A percentile compares a stretch with the other conserved stretches of the same genome.
Evolutionary conservation across 2,888 invertebrate species (phyloP).

Genomic region (Diarsia rubi): DNA sequence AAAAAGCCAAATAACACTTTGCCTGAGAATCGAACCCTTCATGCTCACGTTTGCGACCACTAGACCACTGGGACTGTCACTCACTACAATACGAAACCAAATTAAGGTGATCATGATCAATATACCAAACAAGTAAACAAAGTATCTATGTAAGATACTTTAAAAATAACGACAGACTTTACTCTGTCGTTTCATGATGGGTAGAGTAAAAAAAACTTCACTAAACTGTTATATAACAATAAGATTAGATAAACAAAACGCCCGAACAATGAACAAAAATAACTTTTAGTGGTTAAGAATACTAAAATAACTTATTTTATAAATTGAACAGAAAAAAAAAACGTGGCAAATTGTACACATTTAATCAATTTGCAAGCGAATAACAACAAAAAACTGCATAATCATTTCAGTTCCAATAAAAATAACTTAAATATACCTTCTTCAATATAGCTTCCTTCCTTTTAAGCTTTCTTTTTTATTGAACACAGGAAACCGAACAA

Average conservation of each 20-base stretch:
- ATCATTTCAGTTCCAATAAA: conserved; percentile 32
- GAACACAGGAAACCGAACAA: conserved; percentile 15
- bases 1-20: no score
- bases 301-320: conserved; percentile 1
- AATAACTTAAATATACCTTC: conserved; percentile 15
- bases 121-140: no score
- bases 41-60: no score
- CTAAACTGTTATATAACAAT: background rate
- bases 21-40: no score
- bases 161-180: no score
- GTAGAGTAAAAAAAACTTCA: background rate
- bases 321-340: conserved; percentile 28
- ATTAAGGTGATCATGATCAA: no score
- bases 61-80: no score
- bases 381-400: conserved; percentile 23
- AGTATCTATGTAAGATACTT: no score
- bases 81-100: no score
- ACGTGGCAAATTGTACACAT: conserved; percentile 9
- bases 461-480: background rate
- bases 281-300: no score
- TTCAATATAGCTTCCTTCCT: no score
- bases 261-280: conserved; percentile 6
- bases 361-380: conserved; percentile 12
- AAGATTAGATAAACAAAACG: background rate
- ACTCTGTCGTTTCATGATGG: no score